These are phyloP conservation scores for Mastigias papua DNA, from an alignment of 30 jellyfish, hydroid and myxozoan species.

Conservation along the genomic window DNA sequence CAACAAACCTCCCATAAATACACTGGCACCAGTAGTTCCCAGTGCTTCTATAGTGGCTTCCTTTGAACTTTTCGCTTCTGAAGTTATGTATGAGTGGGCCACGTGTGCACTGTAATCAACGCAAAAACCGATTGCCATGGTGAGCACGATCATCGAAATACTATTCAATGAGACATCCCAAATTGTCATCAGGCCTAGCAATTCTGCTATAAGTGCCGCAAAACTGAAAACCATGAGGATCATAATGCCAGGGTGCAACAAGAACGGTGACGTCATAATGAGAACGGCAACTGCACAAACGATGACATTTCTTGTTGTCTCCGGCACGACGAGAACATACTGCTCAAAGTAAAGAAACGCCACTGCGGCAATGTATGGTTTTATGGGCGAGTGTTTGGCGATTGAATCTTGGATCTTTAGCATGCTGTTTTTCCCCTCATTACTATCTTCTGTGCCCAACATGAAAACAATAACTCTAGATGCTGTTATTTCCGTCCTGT, in stretches of 20 bases:
- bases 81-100: slow-evolving; percentile 67
- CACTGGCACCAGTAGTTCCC: slow-evolving; percentile 62
- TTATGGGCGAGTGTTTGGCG: slow-evolving; percentile 5
- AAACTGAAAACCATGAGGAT: slow-evolving; percentile 74
- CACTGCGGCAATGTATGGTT: slow-evolving; percentile 14
- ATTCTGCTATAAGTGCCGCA: slow-evolving; percentile 66
- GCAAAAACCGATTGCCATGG: slow-evolving; percentile 76
- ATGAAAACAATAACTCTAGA: slow-evolving; percentile 28
- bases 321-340: slow-evolving; percentile 64
- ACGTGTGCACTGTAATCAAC: slow-evolving; percentile 83
- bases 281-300: slow-evolving; percentile 73
- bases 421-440: slow-evolving; percentile 28
- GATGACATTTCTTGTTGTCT: slow-evolving; percentile 61
- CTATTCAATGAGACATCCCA: slow-evolving; percentile 65
- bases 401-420: slow-evolving; percentile 17
- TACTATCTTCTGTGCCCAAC: slow-evolving; percentile 18
- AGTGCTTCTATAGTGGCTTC: slow-evolving; percentile 38
- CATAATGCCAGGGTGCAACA: slow-evolving; percentile 75
- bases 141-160: slow-evolving; percentile 61
- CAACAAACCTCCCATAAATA: slow-evolving; percentile 68
- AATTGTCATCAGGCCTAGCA: slow-evolving; percentile 75
- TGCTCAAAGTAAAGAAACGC: slow-evolving; percentile 57
- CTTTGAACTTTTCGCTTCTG: slow-evolving; percentile 24
- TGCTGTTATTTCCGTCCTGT: slow-evolving; percentile 1
- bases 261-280: slow-evolving; percentile 76